Evolutionary conservation across 2,113 vertebrate species (phyloP).

Genomic region (Siniperca chuatsi): DNA sequence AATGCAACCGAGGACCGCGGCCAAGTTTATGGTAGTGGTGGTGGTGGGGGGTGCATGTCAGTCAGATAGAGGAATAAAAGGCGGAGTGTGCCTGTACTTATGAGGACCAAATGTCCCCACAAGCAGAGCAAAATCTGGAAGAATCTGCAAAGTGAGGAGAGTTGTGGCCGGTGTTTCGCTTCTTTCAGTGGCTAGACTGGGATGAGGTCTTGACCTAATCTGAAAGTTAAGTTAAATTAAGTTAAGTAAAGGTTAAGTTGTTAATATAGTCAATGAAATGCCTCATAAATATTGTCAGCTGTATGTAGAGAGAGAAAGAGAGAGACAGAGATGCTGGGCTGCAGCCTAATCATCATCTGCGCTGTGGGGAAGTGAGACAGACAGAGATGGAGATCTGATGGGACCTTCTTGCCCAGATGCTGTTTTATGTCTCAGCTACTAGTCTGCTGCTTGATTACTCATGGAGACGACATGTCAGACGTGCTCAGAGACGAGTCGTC

Average conservation of each 20-base stretch:
- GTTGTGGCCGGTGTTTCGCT: neutral
- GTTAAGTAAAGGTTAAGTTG: neutral
- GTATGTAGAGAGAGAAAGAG: neutral
- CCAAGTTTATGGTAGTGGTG: slow-evolving; percentile 64
- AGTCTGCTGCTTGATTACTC: neutral
- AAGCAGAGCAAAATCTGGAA: neutral
- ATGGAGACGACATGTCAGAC: slow-evolving; percentile 11
- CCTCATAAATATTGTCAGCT: neutral
- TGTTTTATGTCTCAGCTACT: slow-evolving; percentile 22
- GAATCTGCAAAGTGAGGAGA: neutral
- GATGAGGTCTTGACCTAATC: neutral
- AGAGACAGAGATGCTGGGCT: neutral
- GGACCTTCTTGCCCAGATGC: slow-evolving; percentile 5
- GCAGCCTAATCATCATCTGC: neutral
- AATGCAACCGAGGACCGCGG: slow-evolving; percentile 65
- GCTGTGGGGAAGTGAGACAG: neutral
- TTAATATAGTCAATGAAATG: slow-evolving; percentile 6
- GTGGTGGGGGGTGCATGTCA: neutral
- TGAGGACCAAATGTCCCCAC: slow-evolving; percentile 51
- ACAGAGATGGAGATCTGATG: slow-evolving; percentile 1
- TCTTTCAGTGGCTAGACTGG: neutral
- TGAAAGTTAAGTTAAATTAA: neutral
- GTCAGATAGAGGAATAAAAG: slow-evolving; percentile 42
- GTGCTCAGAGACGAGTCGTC: neutral
- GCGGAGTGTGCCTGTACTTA: slow-evolving; percentile 38